These are phyloP conservation scores for Apostichopus japonicus DNA, from an alignment of 35 echinoderm and acorn worm genomes.

Conservation along the genomic window DNA sequence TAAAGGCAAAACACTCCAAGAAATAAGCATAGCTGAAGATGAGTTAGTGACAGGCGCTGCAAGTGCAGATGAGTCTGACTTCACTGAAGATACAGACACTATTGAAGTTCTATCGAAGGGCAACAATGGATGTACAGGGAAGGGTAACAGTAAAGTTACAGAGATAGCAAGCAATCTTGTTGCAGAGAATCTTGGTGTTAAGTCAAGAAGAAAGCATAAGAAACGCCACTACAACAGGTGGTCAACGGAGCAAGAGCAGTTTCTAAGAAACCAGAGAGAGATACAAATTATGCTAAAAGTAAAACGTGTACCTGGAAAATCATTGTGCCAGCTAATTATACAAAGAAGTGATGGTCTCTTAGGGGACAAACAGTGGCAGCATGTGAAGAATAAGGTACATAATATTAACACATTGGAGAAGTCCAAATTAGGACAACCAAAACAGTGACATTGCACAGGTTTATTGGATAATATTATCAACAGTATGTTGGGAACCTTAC, in stretches of 20 bases:
- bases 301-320: slow-evolving; percentile 20
- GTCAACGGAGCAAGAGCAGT: neutral
- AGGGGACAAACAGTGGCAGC: slow-evolving; percentile 27
- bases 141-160: no score
- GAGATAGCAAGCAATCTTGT: neutral
- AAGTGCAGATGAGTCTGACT: neutral
- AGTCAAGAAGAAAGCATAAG: neutral
- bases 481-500: no score
- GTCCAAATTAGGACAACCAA: neutral
- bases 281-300: neutral
- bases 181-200: neutral
- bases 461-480: no score
- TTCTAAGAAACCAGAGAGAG: neutral
- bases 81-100: neutral
- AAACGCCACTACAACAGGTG: slow-evolving; percentile 38
- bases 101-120: no score
- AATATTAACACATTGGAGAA: slow-evolving; percentile 22
- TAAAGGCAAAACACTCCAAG: slow-evolving; percentile 57
- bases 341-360: slow-evolving; percentile 22
- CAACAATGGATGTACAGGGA: no score
- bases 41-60: neutral
- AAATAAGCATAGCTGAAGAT: slow-evolving; percentile 20
- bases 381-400: slow-evolving; percentile 52
- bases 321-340: neutral
- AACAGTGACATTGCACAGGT: neutral